phyloP scores from a whole-genome alignment of 1,140 invertebrate species.

The Uloborus diversus region DNA sequence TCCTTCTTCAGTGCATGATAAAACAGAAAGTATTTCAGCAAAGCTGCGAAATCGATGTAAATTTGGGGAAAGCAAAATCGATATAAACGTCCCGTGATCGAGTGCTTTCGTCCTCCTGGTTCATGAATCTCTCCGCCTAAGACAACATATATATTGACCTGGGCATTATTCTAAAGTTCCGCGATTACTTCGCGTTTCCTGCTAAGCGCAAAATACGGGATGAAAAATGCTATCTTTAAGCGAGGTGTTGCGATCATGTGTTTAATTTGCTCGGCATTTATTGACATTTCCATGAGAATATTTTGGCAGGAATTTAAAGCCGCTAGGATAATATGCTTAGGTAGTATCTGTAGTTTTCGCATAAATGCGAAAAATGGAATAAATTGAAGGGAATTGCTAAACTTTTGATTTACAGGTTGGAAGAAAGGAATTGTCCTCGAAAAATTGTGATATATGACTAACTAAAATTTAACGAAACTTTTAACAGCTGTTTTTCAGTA shows the following conservation, averaged over 20 bases:
- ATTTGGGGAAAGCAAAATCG: conserved; percentile 15
- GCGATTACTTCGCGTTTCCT: background rate
- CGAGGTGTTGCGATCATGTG: background rate
- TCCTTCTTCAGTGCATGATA: conserved; percentile 1
- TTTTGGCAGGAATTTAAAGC: background rate
- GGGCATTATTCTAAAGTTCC: conserved; percentile 21
- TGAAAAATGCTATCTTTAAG: conserved; percentile 4
- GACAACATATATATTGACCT: conserved; percentile 32
- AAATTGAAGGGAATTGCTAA: no score
- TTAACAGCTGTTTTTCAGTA: no score
- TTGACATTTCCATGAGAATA: background rate
- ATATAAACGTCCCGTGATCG: conserved; percentile 7
- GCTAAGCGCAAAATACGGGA: background rate
- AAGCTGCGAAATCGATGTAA: conserved; percentile 33
- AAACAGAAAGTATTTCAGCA: background rate
- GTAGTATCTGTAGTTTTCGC: no score
- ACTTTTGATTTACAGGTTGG: no score
- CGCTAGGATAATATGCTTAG: background rate
- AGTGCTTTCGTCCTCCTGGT: conserved; percentile 7
- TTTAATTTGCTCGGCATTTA: conserved; percentile 11
- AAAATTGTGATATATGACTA: no score
- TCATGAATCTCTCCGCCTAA: conserved; percentile 2
- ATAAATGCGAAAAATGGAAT: no score
- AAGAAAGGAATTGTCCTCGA: no score
- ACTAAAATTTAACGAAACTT: no score